phyloP scores from a whole-genome alignment of 2,888 invertebrate genomes.

The Tetranychus piercei region DNA sequence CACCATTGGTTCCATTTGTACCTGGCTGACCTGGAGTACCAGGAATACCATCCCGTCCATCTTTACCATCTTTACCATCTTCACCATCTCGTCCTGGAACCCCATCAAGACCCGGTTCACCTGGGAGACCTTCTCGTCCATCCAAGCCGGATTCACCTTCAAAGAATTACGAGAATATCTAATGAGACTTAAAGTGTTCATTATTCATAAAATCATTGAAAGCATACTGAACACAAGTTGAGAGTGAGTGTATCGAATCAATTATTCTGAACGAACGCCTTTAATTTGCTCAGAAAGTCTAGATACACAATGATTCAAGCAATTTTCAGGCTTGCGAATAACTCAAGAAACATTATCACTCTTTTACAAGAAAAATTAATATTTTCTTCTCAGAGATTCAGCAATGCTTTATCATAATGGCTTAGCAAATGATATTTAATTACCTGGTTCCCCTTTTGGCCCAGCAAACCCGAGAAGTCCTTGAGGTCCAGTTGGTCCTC shows the following conservation, averaged over 20 bases:
- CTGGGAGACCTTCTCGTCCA: conserved; percentile 71
- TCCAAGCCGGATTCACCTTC: conserved; percentile 46
- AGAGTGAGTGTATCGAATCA: too few relatives aligned
- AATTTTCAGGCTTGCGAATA: not conserved
- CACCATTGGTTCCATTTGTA: conserved; percentile 50
- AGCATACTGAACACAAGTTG: too few relatives aligned
- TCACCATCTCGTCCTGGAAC: conserved; percentile 46
- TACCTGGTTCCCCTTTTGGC: conserved; percentile 46
- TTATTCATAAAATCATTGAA: too few relatives aligned
- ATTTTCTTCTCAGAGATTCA: not conserved
- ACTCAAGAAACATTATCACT: too few relatives aligned
- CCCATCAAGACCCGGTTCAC: conserved; percentile 71
- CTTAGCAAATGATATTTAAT: not conserved
- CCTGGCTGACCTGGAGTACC: conserved; percentile 47
- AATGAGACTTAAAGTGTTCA: too few relatives aligned
- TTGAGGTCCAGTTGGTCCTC: conserved; percentile 36
- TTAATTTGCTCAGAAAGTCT: too few relatives aligned
- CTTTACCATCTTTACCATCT: conserved; percentile 52
- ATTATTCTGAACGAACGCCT: too few relatives aligned
- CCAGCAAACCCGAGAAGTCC: conserved; percentile 52
- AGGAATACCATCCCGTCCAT: conserved; percentile 58
- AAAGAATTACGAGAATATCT: not conserved
- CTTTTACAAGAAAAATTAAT: too few relatives aligned
- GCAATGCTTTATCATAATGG: not conserved
- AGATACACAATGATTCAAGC: too few relatives aligned